Evolutionary conservation across 2,888 invertebrate species (phyloP), one percentile per base, ranked within the genome.

Genomic region (Acronicta leporina): DNA sequence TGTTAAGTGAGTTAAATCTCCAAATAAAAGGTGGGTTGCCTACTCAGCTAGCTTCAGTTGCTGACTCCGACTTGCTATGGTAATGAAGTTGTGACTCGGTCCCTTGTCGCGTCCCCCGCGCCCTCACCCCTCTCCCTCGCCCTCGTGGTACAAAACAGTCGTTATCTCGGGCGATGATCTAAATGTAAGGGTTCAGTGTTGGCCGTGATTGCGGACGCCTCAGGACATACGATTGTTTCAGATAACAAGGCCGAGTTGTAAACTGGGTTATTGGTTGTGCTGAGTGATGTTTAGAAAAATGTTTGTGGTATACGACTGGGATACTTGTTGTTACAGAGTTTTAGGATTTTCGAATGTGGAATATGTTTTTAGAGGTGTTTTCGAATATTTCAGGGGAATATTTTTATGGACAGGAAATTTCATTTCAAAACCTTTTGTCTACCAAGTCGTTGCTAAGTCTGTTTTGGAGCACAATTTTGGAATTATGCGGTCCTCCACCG

Each of bases 1-100:
- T 89, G 87, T 88, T 90, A 91, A 92, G 87, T 89, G 89, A 92
- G 92, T 93, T 90, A 92, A 94, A 91, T 90, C 90, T 86, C 85
- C 87, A 89, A 91, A 92, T 92, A 92, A 91, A 91, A 92, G 91
- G 92, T 92, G 83, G 84, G 87, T 80, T 85, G 88, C 79, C 76
- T 81, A 88, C 87, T 91, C 92, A 83, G 80, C 75, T 64, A 52
- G 63, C 61, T 77, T 50, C 69, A 73, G 71, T 73, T 86, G 89
- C 88, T 87, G 89, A 88, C 83, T 84, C 78, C 74, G 69, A 79
- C 81, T 76, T 74, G 84, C 85, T 87, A 88, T 89, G 89, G 82
- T 88, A 91, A 91, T 90, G 88, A 87, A 85, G 84, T 83, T 81
- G 80, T 77, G 77, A 79, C 55, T 73, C 65, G 62, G 79, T 81